These are phyloP conservation scores for Hypothenemus hampei DNA, from an alignment of 1,140 invertebrate genomes.

Conservation along the genomic window DNA sequence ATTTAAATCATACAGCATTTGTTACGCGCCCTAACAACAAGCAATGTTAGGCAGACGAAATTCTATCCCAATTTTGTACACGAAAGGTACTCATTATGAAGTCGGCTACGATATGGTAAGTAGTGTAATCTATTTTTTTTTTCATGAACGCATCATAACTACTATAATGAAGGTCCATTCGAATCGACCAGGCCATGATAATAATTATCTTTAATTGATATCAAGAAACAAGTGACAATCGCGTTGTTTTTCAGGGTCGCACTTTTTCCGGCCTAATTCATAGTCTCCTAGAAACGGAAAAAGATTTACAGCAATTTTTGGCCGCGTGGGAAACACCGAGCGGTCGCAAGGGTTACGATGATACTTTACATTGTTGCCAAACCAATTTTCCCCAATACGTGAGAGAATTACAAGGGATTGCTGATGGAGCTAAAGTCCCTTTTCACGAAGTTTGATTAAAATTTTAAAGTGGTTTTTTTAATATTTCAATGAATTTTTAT, in stretches of 20 bases:
- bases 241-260: constrained; percentile 67
- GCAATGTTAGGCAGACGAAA: constrained; percentile 54
- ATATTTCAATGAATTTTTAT: not conserved
- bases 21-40: constrained; percentile 31
- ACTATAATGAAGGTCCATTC: too few relatives aligned
- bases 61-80: constrained; percentile 70
- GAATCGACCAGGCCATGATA: too few relatives aligned
- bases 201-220: too few relatives aligned
- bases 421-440: constrained; percentile 74
- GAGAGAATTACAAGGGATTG: constrained; percentile 74
- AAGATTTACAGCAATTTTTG: constrained; percentile 60
- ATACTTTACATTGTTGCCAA: constrained; percentile 61
- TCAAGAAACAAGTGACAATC: too few relatives aligned
- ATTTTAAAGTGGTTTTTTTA: too few relatives aligned
- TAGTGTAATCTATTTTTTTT: constrained; percentile 15
- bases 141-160: too few relatives aligned
- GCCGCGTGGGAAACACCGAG: constrained; percentile 63
- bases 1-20: constrained; percentile 25
- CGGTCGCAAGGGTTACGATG: constrained; percentile 67
- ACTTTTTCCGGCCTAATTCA: constrained; percentile 71
- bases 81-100: constrained; percentile 75
- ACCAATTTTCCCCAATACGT: constrained; percentile 76
- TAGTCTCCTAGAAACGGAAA: constrained; percentile 58
- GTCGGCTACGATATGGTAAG: constrained; percentile 81
- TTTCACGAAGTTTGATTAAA: constrained; percentile 66